Conservation (phyloP, 2,888 invertebrate genomes). For the Catocala nupta region DNA sequence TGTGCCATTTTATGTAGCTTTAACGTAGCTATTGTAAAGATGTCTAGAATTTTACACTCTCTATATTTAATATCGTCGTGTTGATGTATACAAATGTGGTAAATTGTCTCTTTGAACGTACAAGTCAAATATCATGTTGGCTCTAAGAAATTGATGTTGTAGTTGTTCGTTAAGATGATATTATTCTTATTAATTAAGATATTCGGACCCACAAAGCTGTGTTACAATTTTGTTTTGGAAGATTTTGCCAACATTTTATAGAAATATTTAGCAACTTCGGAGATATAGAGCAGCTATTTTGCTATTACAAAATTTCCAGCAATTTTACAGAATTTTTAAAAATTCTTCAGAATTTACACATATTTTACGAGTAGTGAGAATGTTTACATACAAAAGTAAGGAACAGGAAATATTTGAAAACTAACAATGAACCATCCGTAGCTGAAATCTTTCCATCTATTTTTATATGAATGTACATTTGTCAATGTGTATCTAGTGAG, state of each 20-base stretch:
- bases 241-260: constrained; percentile 5
- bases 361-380: constrained; percentile 10
- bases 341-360: constrained; percentile 13
- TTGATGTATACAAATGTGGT: background rate
- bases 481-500: constrained; percentile 35
- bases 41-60: constrained; percentile 43
- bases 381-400: constrained; percentile 6
- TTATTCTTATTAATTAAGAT: background rate
- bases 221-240: background rate
- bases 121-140: background rate
- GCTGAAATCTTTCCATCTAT: constrained; percentile 59
- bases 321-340: constrained; percentile 15
- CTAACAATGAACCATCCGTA: constrained; percentile 28
- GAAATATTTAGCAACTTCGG: constrained; percentile 5
- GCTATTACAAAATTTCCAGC: constrained; percentile 22
- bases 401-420: constrained; percentile 14
- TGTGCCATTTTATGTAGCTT: constrained; percentile 67
- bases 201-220: background rate
- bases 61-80: constrained; percentile 13
- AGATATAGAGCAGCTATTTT: constrained; percentile 27
- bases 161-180: background rate
- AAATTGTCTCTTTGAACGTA: background rate
- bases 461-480: constrained; percentile 73
- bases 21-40: constrained; percentile 41
- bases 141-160: background rate